phyloP scores from a whole-genome alignment of 2,888 invertebrate species.

The Corbicula japonica region DNA sequence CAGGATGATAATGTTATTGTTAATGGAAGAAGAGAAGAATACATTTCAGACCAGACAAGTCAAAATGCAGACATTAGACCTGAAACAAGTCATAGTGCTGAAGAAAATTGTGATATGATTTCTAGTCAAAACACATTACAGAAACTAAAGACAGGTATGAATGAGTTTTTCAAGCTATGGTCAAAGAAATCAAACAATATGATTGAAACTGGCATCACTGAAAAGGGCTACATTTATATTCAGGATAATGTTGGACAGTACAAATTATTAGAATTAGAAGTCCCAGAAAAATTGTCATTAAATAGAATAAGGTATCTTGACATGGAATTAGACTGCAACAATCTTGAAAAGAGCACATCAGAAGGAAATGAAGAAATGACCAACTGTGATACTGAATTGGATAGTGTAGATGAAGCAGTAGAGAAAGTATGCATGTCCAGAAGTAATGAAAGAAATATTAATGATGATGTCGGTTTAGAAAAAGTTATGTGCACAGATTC shows the following conservation, averaged over 20 bases:
- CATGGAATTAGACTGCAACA: neutral
- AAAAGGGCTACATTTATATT: conserved; percentile 9
- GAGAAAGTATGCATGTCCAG: neutral
- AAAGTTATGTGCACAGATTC: no score
- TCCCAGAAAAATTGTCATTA: neutral
- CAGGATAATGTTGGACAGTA: conserved; percentile 6
- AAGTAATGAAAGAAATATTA: neutral
- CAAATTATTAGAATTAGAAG: conserved; percentile 1
- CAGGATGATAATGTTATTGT: neutral
- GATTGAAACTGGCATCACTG: neutral
- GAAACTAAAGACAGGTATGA: conserved; percentile 30
- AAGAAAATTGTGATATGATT: neutral
- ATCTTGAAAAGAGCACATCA: neutral
- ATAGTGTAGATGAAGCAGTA: neutral
- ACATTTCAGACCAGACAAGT: no score
- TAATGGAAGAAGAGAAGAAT: neutral
- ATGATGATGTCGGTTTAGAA: no score
- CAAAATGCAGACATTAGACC: neutral
- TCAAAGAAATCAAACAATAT: conserved; percentile 15
- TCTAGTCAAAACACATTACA: conserved; percentile 1
- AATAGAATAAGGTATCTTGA: no score
- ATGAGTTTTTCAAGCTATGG: conserved; percentile 27
- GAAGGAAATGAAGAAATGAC: neutral
- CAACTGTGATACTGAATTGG: neutral
- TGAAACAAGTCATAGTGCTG: neutral